Base-by-base conservation (phyloP, 2,113 vertebrate species). In the Burhinus bistriatus region DNA sequence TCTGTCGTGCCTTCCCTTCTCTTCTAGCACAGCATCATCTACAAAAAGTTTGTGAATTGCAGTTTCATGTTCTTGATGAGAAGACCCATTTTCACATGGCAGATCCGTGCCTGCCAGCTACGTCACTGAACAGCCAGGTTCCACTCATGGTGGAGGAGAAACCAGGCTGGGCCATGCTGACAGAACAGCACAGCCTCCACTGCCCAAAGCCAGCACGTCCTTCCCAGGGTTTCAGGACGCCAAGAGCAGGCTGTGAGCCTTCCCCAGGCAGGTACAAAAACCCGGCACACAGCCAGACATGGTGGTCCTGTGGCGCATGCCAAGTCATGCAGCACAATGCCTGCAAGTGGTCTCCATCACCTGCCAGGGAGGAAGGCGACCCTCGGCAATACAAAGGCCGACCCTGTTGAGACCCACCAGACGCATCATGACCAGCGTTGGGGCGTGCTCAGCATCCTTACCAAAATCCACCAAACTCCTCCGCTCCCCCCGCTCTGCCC, bases 371-470 rank as follows among this genome's bases (percentile, higher is more conserved):
- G 27, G n/a, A 14, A 47, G 59, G 51, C 11, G n/a, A 47, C 40
- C 40, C 19, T 11, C 9, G 5, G 36, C 2, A 0, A 21, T 7
- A 38, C 2, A 16, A 38, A 21, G 45, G 32, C 45, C 9, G 6
- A 42, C 12, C 19, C 57, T 3, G 1, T 26, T 6, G 15, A 55
- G 40, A 32, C 21, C 52, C 54, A 30, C 30, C 62, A 26, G 72
- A 13, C 4, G 1, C 12, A 12, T 7, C 5, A 1, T 1, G 1
- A 13, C 32, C 18, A 29, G 36, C 52, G 11, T 40, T 40, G 40
- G 36, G 32, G 5, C 2, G 0, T 18, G n/a, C 51, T 30, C 45
- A 21, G 9, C n/a, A 2, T 13, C 70, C 45, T 30, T 20, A 4
- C 45, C 54, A 69, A 69, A 59, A 29, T 1, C 26, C 45, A 45